These are phyloP conservation scores for Suricata suricatta DNA, from an alignment of 2,113 vertebrate genomes.

Conservation along the genomic window DNA sequence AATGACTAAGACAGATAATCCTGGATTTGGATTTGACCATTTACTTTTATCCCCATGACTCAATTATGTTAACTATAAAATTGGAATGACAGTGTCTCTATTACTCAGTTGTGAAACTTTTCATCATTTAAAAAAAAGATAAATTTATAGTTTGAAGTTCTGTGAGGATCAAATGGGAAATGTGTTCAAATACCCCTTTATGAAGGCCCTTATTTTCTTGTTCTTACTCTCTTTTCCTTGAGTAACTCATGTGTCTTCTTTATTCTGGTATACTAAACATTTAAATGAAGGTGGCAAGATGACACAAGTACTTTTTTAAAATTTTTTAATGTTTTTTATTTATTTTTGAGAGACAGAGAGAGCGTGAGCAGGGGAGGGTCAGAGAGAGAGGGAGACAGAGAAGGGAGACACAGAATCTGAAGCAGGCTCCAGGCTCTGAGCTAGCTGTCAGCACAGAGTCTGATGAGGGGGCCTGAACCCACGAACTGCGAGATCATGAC, in stretches of 20 bases:
- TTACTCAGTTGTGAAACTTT: background rate
- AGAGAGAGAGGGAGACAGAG: too few species aligned
- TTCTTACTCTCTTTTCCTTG: background rate
- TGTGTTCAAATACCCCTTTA: background rate
- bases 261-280: background rate
- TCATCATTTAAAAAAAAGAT: background rate
- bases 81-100: background rate
- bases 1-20: background rate
- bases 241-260: background rate
- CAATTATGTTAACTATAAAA: background rate
- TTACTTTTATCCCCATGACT: background rate
- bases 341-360: too few species aligned
- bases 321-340: too few species aligned
- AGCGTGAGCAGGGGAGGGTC: too few species aligned
- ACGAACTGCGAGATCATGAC: too few species aligned
- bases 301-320: background rate
- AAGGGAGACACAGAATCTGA: too few species aligned
- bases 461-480: too few species aligned
- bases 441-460: too few species aligned
- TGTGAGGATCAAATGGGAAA: background rate
- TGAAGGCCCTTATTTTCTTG: background rate
- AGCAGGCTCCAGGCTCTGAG: too few species aligned
- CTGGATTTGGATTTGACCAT: background rate
- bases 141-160: background rate
- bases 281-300: background rate